Conservation (phyloP, 2,113 vertebrate genomes). For the Harpagus bidentatus region DNA sequence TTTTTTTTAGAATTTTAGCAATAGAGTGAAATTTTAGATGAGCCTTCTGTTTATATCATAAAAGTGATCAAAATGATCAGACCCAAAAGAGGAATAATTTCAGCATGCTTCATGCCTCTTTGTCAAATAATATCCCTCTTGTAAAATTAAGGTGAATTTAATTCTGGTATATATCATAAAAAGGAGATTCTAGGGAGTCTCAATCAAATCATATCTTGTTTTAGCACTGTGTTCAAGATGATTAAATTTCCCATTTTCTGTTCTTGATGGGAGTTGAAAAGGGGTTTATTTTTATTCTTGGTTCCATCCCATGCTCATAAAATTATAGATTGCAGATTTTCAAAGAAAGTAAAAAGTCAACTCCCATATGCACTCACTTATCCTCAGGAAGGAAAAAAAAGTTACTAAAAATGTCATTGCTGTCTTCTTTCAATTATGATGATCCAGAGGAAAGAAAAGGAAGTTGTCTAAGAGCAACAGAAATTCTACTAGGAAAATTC, state of each 20-base stretch:
- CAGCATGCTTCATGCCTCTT: background rate
- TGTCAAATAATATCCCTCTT: background rate
- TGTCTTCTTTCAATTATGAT: background rate
- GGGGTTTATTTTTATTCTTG: constrained; percentile 27
- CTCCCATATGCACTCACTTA: background rate
- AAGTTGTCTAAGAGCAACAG: background rate
- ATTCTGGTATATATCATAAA: constrained; percentile 27
- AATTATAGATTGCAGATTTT: constrained; percentile 24
- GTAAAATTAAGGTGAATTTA: constrained; percentile 30
- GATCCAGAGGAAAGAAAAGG: background rate
- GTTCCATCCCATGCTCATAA: background rate
- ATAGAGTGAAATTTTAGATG: background rate
- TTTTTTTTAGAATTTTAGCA: background rate
- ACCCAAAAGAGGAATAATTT: background rate
- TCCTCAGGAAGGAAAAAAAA: background rate
- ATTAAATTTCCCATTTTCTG: constrained; percentile 51
- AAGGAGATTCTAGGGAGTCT: constrained; percentile 24
- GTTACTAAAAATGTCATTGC: background rate
- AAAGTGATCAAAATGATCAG: background rate
- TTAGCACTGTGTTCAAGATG: constrained; percentile 34
- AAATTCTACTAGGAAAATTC: background rate
- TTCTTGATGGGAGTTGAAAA: constrained; percentile 29
- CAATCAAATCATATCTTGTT: constrained; percentile 6
- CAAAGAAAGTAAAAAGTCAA: background rate
- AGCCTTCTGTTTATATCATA: background rate